These are phyloP conservation scores for Avahi laniger DNA, from an alignment of 2,797 vertebrate species.

Conservation along the genomic window DNA sequence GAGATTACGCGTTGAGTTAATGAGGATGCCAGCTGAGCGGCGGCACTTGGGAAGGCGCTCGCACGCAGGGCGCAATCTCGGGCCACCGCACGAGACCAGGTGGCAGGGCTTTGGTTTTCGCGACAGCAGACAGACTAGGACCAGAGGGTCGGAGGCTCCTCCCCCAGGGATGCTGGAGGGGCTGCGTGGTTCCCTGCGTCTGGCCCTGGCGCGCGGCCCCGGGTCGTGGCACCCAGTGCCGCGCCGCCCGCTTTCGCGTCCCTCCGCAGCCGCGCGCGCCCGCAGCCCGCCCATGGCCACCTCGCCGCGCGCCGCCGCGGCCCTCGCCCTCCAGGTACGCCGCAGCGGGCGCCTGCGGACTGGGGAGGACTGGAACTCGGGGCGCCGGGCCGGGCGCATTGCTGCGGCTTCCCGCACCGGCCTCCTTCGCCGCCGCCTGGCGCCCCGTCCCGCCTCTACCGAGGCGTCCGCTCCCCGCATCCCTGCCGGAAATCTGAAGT, in stretches of 20 bases:
- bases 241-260: not conserved
- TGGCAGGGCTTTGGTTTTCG: not conserved
- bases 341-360: not conserved
- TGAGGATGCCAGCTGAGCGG: not conserved
- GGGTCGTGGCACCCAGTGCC: not conserved
- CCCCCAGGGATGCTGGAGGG: not conserved
- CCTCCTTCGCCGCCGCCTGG: no score
- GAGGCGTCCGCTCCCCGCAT: no score
- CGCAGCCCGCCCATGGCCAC: not conserved
- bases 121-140: not conserved
- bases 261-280: not conserved
- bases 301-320: not conserved
- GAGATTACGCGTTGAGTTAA: not conserved
- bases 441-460: not conserved
- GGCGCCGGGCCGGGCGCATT: not conserved
- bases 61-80: not conserved
- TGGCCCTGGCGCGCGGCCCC: not conserved
- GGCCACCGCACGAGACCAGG: not conserved
- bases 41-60: not conserved
- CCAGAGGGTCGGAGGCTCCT: not conserved
- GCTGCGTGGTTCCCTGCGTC: not conserved
- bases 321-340: constrained; percentile 55
- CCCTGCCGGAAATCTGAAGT: not conserved
- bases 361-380: not conserved
- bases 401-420: not conserved